A percentile compares a stretch with the other conserved stretches of the same genome.
These are phyloP conservation scores for Zootermopsis nevadensis DNA, from an alignment of 2,888 invertebrate species.

Conservation along the genomic window DNA sequence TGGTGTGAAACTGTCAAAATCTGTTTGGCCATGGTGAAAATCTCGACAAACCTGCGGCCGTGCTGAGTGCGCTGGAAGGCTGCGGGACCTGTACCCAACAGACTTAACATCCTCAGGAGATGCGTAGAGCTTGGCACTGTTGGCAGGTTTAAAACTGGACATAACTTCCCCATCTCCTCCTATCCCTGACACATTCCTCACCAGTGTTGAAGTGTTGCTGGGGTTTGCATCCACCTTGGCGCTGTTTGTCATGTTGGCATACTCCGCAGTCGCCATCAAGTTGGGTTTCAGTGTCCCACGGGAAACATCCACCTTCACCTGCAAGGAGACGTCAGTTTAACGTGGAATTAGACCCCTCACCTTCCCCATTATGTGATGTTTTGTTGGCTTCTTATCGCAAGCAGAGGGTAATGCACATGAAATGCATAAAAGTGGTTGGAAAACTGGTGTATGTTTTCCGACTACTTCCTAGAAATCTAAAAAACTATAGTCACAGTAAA, in stretches of 20 bases:
- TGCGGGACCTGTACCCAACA: slow-evolving; percentile 68
- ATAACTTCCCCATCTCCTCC: slow-evolving; percentile 67
- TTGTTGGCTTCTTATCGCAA: no score
- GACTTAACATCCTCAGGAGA: slow-evolving; percentile 86
- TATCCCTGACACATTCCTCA: slow-evolving; percentile 47
- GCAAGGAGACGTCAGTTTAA: slow-evolving; percentile 48
- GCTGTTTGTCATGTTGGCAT: slow-evolving; percentile 61
- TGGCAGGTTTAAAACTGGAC: slow-evolving; percentile 91
- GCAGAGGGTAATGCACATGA: no score
- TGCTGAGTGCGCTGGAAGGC: slow-evolving; percentile 55
- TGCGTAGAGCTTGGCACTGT: slow-evolving; percentile 87
- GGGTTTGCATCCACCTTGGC: slow-evolving; percentile 61
- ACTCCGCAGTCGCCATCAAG: slow-evolving; percentile 46
- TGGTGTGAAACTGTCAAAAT: background rate
- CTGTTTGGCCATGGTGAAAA: background rate
- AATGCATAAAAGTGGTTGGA: no score
- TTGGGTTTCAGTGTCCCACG: slow-evolving; percentile 53
- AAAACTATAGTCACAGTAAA: no score
- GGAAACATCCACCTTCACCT: slow-evolving; percentile 63
- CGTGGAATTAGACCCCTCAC: no score
- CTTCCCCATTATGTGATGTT: no score
- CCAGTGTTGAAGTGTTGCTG: slow-evolving; percentile 58
- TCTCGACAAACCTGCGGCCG: slow-evolving; percentile 57
- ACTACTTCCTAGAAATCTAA: no score
- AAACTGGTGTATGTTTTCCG: no score